Percentiles rank a stretch among this genome's conserved stretches.
Evolutionary conservation across 2,797 vertebrate species (phyloP).

Genomic region (Peromyscus aztecus): DNA sequence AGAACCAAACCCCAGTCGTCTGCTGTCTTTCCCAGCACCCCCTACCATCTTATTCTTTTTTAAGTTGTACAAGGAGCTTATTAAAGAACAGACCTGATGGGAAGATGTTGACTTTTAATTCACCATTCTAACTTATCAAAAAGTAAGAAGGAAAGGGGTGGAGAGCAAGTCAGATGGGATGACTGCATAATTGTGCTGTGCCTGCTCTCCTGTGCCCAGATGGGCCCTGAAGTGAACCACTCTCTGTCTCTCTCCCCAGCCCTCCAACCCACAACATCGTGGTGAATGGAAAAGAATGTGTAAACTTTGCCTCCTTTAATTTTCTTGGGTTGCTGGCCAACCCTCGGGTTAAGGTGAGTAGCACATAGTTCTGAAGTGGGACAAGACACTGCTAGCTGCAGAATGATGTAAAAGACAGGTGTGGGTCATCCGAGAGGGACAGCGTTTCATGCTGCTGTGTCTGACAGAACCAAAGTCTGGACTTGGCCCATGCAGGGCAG

Average conservation of each 20-base stretch:
- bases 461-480: neutral
- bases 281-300: conserved; percentile 96
- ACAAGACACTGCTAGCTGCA: neutral
- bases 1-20: neutral
- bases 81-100: conserved; percentile 30
- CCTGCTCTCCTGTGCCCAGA: accelerated
- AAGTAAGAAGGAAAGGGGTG: neutral
- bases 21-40: neutral
- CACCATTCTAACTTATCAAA: neutral
- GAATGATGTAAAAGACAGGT: neutral
- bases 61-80: neutral
- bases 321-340: conserved; percentile 97
- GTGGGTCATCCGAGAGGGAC: neutral
- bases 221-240: neutral
- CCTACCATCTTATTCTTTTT: neutral
- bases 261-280: conserved; percentile 95
- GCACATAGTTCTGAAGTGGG: neutral
- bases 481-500: neutral
- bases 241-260: conserved; percentile 87
- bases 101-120: neutral
- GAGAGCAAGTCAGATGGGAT: neutral
- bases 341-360: conserved; percentile 95
- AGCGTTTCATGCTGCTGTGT: neutral
- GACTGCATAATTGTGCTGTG: neutral
- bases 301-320: conserved; percentile 98